Evolutionary conservation across 1,140 invertebrate species (phyloP), one percentile per base, ranked within the genome.

Genomic region (Macrobrachium rosenbergii): DNA sequence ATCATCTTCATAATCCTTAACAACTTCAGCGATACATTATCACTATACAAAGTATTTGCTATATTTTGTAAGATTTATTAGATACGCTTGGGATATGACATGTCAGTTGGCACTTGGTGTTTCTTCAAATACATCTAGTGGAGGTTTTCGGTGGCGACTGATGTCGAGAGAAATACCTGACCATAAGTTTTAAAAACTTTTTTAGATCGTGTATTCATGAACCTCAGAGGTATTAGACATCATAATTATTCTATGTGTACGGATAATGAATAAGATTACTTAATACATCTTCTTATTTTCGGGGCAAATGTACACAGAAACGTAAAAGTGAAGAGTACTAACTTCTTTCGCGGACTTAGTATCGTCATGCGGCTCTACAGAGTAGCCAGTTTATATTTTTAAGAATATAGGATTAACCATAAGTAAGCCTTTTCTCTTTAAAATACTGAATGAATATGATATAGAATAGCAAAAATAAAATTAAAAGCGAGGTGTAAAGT

Each of bases 81-180:
- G 52, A 52, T 52, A 52, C 52, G 52, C 52, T 52, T 52, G 52
- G 52, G 6, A 52, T 52, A 52, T 52, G 52, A 10, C 52, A 52
- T 52, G 52, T 52, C 52, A 52, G 2, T 12, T 52, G 52, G 52
- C 52, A 52, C 52, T 52, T 52, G n/a, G 59, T 64, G 37, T 86
- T 73, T 86, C 78, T 80, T 79, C n/a, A 21, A 80, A 37, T 86
- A 86, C 84, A 86, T 86, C 84, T 86, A 77, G 84, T 73, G 64
- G 19, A 28, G 77, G 82, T 77, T 86, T 86, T 86, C 37, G 62
- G 45, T 63, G 72, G 73, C 52, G 58, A 43, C 28, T 43, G 52
- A 78, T 58, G 78, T 76, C 79, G 19, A 19, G 64, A 64, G 12
- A 76, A 83, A 83, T 83, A 83, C 84, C 84, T 86, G 84, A 58